Evolutionary conservation across 1,140 invertebrate genomes (phyloP).

Genomic region (Drosophila suzukii): DNA sequence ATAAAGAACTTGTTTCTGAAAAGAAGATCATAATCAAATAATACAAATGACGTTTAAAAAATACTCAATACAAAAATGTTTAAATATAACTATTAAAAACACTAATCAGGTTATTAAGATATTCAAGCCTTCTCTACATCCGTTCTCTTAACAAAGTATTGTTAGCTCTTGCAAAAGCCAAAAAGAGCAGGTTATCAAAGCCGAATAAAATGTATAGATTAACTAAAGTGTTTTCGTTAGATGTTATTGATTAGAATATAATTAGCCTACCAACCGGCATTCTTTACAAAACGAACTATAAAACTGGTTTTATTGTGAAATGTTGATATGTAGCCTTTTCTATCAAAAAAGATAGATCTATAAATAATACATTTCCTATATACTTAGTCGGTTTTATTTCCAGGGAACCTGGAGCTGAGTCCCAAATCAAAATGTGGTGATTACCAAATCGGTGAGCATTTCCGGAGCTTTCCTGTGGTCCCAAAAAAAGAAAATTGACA

Average conservation of each 20-base stretch:
- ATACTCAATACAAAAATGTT: not conserved
- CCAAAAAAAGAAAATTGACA: not conserved
- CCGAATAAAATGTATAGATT: not conserved
- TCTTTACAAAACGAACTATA: not conserved
- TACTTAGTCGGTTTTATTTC: not conserved
- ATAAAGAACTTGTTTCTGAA: too few relatives aligned
- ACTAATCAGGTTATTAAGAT: too few relatives aligned
- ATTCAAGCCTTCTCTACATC: too few relatives aligned
- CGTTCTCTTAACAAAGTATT: not conserved
- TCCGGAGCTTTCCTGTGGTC: not conserved
- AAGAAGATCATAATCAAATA: too few relatives aligned
- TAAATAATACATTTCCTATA: not conserved
- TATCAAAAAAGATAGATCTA: not conserved
- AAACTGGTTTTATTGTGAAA: not conserved
- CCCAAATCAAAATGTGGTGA: slow-evolving; percentile 7
- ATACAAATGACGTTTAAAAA: too few relatives aligned
- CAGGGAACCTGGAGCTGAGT: not conserved
- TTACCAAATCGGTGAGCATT: slow-evolving; percentile 8
- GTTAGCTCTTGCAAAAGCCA: not conserved
- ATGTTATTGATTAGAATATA: not conserved
- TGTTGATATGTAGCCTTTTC: not conserved
- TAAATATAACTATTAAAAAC: not conserved
- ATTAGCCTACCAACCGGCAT: not conserved
- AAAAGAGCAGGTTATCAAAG: not conserved
- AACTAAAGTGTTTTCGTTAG: not conserved